Evolutionary conservation across 2,797 vertebrate genomes (phyloP).

Genomic region (Cuculus canorus): DNA sequence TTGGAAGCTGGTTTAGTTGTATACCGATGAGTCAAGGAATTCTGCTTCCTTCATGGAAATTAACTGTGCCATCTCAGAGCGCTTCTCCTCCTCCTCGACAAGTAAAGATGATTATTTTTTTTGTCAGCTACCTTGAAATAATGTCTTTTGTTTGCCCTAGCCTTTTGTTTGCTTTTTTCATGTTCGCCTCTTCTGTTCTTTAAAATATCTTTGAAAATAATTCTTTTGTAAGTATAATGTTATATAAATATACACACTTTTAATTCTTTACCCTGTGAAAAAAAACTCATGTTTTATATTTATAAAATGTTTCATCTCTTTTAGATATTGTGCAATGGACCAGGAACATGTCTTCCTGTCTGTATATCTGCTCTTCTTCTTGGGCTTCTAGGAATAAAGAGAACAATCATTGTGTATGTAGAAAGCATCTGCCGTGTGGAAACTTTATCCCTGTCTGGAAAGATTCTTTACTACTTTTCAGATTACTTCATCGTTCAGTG

Average conservation of each 20-base stretch:
- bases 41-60: background rate
- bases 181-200: background rate
- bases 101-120: background rate
- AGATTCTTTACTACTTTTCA: constrained; percentile 87
- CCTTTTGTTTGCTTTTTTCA: fast-evolving
- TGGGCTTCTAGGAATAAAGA: constrained; percentile 88
- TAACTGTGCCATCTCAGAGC: background rate
- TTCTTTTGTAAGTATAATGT: background rate
- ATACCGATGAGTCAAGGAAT: background rate
- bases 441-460: constrained; percentile 89
- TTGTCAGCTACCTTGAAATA: background rate
- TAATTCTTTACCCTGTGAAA: background rate
- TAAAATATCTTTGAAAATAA: background rate
- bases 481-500: constrained; percentile 96
- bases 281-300: background rate
- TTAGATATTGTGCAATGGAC: constrained; percentile 95
- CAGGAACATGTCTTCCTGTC: constrained; percentile 92
- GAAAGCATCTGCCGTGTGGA: constrained; percentile 95
- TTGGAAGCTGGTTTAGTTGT: background rate
- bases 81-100: background rate
- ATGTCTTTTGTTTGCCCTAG: background rate
- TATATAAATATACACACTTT: background rate
- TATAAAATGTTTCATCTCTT: constrained; percentile 70
- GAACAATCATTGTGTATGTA: constrained; percentile 88
- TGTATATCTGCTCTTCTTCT: constrained; percentile 89